phyloP scores from a whole-genome alignment of 2,888 invertebrate species.

The Diarsia brunnea region DNA sequence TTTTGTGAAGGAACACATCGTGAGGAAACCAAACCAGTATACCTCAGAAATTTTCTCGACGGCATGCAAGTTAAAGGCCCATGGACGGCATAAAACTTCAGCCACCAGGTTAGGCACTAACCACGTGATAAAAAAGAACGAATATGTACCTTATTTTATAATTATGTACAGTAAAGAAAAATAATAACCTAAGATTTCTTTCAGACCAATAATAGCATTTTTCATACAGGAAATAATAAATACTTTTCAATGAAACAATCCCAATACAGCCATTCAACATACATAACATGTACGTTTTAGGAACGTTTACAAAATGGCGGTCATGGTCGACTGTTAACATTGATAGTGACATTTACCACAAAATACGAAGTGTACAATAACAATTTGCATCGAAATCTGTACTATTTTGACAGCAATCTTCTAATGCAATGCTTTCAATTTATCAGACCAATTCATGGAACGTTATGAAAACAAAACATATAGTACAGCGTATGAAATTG shows the following conservation, averaged over 20 bases:
- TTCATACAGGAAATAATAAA: not conserved
- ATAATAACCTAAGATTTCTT: not conserved
- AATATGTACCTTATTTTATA: not conserved
- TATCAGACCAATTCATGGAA: not conserved
- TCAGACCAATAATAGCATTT: not conserved
- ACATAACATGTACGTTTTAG: constrained; percentile 35
- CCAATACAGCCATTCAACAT: constrained; percentile 3
- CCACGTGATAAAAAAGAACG: no score
- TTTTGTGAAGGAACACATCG: no score
- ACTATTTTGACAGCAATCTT: not conserved
- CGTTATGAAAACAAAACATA: no score
- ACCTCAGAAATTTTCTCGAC: no score
- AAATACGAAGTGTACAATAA: constrained; percentile 27
- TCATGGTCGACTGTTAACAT: constrained; percentile 32
- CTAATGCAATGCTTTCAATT: not conserved
- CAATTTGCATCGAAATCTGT: constrained; percentile 18
- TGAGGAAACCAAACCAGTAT: no score
- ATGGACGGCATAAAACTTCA: no score
- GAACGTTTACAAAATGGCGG: constrained; percentile 39
- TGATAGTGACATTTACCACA: constrained; percentile 46
- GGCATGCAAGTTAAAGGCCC: no score
- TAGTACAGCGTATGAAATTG: no score
- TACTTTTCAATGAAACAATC: constrained; percentile 9
- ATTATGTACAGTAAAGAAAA: not conserved
- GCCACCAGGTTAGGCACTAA: no score